Conservation (phyloP, 2,888 invertebrate species). For the Drosophila setosimentum region DNA sequence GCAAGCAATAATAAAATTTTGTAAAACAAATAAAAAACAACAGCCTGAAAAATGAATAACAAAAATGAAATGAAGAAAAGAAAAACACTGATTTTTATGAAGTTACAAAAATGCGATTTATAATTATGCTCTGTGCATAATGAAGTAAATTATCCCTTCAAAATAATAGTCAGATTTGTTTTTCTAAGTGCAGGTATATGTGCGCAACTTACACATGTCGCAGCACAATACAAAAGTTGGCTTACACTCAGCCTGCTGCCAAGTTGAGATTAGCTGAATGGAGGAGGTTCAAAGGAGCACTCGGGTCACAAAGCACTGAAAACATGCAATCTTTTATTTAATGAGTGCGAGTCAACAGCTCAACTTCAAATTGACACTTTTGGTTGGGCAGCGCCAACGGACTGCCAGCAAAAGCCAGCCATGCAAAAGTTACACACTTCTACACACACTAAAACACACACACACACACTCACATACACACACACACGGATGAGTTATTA, state of each 20-base stretch:
- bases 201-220: conserved; percentile 14
- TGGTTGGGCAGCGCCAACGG: conserved; percentile 35
- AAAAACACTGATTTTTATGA: too few relatives aligned
- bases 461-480: conserved; percentile 16
- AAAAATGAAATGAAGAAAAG: too few relatives aligned
- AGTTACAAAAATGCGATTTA: too few relatives aligned
- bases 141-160: neutral
- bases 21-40: neutral
- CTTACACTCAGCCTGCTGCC: conserved; percentile 29
- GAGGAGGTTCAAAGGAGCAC: neutral
- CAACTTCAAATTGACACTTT: conserved; percentile 76
- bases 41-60: too few relatives aligned
- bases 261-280: conserved; percentile 46
- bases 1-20: too few relatives aligned
- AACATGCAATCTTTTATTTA: conserved; percentile 79
- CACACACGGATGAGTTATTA: conserved; percentile 70
- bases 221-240: conserved; percentile 44
- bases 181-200: neutral
- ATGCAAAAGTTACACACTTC: conserved; percentile 47
- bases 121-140: too few relatives aligned
- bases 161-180: neutral
- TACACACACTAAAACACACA: conserved; percentile 17
- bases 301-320: conserved; percentile 67
- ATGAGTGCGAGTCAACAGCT: conserved; percentile 78
- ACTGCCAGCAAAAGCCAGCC: conserved; percentile 33